phyloP scores from a whole-genome alignment of 2,113 vertebrate species.

The Malurus elegans region DNA sequence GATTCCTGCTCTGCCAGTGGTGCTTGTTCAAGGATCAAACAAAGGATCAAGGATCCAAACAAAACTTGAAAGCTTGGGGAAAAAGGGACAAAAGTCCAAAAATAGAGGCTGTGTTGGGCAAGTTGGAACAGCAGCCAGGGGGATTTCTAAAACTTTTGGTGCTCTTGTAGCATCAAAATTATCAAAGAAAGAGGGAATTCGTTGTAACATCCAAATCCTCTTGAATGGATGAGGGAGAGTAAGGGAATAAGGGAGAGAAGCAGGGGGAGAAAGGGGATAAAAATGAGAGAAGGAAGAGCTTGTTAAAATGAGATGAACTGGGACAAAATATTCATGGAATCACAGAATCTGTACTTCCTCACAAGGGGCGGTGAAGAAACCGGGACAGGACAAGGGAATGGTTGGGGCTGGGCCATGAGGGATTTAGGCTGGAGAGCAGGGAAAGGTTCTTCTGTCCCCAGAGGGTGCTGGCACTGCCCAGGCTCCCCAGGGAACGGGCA shows the following conservation, averaged over 20 bases:
- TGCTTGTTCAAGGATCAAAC: background rate
- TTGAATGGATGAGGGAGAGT: background rate
- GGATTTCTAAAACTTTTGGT: background rate
- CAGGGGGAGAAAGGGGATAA: background rate
- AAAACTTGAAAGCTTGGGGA: background rate
- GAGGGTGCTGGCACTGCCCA: background rate
- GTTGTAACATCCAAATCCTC: background rate
- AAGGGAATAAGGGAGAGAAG: background rate
- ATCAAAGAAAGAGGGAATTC: background rate
- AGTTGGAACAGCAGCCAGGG: background rate
- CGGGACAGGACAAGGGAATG: accelerated
- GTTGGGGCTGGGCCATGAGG: background rate
- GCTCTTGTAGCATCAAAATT: background rate
- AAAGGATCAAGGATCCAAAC: background rate
- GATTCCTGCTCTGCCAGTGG: background rate
- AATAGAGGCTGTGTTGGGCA: background rate
- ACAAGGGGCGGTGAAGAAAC: background rate
- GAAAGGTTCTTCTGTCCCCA: background rate
- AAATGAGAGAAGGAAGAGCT: background rate
- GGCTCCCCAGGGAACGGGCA: background rate
- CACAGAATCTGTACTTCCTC: background rate
- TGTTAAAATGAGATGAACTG: background rate
- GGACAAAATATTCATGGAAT: background rate
- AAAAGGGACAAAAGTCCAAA: background rate
- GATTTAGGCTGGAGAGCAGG: accelerated